These are phyloP conservation scores for Leptinotarsa haldemani DNA, from an alignment of 2,888 invertebrate species.

Conservation along the genomic window DNA sequence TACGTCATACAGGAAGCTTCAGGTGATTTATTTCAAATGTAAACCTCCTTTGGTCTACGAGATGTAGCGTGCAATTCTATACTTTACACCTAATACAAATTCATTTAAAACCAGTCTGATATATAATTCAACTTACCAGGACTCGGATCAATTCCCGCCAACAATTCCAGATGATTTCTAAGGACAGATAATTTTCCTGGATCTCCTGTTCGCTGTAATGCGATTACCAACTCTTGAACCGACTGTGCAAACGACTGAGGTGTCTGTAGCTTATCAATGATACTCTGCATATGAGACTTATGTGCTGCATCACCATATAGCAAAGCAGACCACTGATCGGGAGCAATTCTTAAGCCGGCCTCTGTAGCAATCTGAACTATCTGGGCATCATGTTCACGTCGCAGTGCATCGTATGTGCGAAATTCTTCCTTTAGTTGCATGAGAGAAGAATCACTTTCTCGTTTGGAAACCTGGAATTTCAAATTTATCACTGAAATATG, in stretches of 20 bases:
- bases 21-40: too few species aligned
- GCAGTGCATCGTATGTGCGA: conserved; percentile 90
- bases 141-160: conserved; percentile 89
- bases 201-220: conserved; percentile 89
- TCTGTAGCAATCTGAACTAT: conserved; percentile 99
- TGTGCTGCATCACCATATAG: conserved; percentile 95
- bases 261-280: conserved; percentile 91
- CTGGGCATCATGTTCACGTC: conserved; percentile 97
- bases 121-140: conserved; percentile 70
- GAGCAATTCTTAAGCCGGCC: conserved; percentile 95
- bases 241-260: conserved; percentile 93
- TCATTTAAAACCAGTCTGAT: background rate
- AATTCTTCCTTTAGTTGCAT: conserved; percentile 99
- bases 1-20: too few species aligned
- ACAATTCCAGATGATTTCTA: conserved; percentile 82
- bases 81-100: too few species aligned
- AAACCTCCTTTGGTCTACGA: too few species aligned
- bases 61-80: too few species aligned
- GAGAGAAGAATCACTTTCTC: conserved; percentile 95
- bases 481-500: background rate
- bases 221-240: conserved; percentile 91
- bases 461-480: conserved; percentile 82
- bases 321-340: conserved; percentile 98
- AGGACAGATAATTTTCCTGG: conserved; percentile 84
- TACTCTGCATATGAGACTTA: conserved; percentile 97